Evolutionary conservation across 2,113 vertebrate genomes (phyloP).

Genomic region (Lampris megalopsis): DNA sequence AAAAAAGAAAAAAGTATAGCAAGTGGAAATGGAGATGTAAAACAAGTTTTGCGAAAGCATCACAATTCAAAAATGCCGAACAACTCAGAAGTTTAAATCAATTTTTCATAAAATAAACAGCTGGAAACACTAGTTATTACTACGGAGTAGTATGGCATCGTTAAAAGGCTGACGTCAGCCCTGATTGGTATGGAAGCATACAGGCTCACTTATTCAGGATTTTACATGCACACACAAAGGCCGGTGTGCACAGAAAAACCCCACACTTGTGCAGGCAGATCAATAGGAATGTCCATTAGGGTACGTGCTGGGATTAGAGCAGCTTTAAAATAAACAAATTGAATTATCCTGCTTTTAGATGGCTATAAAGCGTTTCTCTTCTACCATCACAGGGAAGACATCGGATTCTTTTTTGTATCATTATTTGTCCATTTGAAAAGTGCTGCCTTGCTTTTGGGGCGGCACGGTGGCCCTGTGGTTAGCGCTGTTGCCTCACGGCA

Average conservation of each 20-base stretch:
- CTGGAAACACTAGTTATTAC: neutral
- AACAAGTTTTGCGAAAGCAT: too few species aligned
- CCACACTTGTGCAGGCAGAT: conserved; percentile 43
- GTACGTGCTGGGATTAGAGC: conserved; percentile 43
- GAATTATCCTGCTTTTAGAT: conserved; percentile 71
- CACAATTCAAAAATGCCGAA: too few species aligned
- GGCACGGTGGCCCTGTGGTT: neutral
- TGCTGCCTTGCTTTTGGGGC: neutral
- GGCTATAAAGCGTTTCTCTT: conserved; percentile 49
- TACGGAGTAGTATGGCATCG: neutral
- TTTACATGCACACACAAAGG: neutral
- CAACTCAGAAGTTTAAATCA: neutral
- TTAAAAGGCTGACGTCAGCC: neutral
- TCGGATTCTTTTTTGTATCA: conserved; percentile 20
- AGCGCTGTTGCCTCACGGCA: too few species aligned
- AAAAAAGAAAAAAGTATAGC: too few species aligned
- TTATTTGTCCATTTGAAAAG: conserved; percentile 6
- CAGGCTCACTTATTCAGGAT: neutral
- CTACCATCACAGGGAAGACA: conserved; percentile 39
- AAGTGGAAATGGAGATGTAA: too few species aligned
- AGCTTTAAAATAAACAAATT: conserved; percentile 65
- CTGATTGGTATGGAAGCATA: neutral
- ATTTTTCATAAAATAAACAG: neutral
- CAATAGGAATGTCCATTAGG: conserved; percentile 66
- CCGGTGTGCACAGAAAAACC: conserved; percentile 9